Evolutionary conservation across 2,113 vertebrate genomes (phyloP).

Genomic region (Bubo scandiacus): DNA sequence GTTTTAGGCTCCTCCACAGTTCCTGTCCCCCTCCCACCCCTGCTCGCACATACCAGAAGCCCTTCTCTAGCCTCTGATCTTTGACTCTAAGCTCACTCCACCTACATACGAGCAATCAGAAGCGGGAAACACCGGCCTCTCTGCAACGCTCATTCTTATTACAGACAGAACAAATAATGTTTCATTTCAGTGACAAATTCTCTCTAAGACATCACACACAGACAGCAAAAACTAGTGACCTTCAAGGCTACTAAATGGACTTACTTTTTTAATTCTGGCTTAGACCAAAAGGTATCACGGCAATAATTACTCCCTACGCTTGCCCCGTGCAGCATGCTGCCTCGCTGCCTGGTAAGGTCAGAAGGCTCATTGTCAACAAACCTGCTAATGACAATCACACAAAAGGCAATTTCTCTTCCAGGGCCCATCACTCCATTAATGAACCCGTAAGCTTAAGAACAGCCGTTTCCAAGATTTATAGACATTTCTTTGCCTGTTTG

Average conservation of each 20-base stretch:
- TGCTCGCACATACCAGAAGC: not conserved
- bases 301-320: not conserved
- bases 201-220: not conserved
- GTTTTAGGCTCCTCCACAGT: not conserved
- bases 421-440: slow-evolving; percentile 55
- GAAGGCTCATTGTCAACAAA: slow-evolving; percentile 55
- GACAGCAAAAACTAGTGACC: not conserved
- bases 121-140: not conserved
- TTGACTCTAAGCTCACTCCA: not conserved
- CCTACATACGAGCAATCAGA: accelerated
- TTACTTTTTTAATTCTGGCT: not conserved
- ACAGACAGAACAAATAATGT: not conserved
- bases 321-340: not conserved
- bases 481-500: not conserved
- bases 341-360: slow-evolving; percentile 34
- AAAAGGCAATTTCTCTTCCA: slow-evolving; percentile 57
- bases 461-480: slow-evolving; percentile 57
- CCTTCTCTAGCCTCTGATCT: not conserved
- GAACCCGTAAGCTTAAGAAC: slow-evolving; percentile 27
- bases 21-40: not conserved
- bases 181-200: not conserved
- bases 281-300: not conserved
- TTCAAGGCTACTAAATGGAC: not conserved
- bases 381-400: slow-evolving; percentile 49
- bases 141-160: accelerated